phyloP scores from a whole-genome alignment of 1,140 invertebrate genomes.

The Fopius arisanus region DNA sequence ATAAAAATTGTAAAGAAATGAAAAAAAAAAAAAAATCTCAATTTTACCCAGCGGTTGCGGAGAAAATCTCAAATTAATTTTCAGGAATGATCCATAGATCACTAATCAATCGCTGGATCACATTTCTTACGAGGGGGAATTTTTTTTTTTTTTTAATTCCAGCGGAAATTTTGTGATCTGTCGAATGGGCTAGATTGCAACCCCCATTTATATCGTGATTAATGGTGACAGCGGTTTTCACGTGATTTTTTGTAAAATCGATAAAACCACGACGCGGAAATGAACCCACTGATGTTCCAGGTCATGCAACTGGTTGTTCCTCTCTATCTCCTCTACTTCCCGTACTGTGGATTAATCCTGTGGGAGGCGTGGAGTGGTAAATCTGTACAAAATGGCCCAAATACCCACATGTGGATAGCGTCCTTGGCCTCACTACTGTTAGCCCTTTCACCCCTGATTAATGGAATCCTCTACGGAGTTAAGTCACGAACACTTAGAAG shows the following conservation, averaged over 20 bases:
- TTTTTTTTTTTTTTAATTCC: too few species aligned
- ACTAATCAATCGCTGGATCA: too few species aligned
- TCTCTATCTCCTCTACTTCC: constrained; percentile 75
- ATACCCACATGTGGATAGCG: constrained; percentile 65
- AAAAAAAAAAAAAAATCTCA: neutral
- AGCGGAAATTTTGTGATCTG: neutral
- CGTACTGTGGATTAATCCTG: constrained; percentile 76
- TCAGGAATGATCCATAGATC: too few species aligned
- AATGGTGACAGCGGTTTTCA: too few species aligned
- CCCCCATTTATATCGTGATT: too few species aligned
- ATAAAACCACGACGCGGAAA: neutral
- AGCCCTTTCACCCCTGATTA: constrained; percentile 75
- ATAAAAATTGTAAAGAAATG: neutral
- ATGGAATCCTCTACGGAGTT: constrained; percentile 80
- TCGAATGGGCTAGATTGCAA: neutral
- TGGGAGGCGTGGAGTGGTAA: constrained; percentile 66
- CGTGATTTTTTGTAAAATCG: too few species aligned
- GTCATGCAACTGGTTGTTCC: constrained; percentile 75
- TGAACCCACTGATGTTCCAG: constrained; percentile 33
- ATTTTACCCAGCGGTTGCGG: neutral
- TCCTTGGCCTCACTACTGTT: constrained; percentile 71
- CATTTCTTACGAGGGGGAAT: too few species aligned
- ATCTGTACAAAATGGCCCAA: constrained; percentile 57
- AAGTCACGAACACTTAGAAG: constrained; percentile 75
- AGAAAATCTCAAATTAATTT: neutral